phyloP scores from a whole-genome alignment of 2,797 vertebrate species.

The Phyllotis vaccarum region DNA sequence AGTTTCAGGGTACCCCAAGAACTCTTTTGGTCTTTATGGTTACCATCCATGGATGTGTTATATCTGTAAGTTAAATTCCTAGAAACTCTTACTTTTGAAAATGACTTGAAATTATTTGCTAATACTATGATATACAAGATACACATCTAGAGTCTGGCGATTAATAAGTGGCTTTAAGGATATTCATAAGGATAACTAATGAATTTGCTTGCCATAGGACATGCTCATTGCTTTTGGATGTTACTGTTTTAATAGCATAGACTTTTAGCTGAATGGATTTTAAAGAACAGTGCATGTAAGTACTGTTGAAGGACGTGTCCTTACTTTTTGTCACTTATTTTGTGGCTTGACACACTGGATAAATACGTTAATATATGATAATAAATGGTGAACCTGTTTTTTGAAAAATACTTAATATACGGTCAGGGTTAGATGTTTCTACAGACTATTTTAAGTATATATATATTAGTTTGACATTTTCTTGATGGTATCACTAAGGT shows the following conservation, averaged over 20 bases:
- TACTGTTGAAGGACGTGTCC: constrained; percentile 56
- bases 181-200: not conserved
- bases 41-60: not conserved
- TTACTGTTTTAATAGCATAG: not conserved
- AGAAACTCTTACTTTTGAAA: constrained; percentile 33
- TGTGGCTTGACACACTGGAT: constrained; percentile 30
- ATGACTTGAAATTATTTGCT: constrained; percentile 51
- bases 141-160: not conserved
- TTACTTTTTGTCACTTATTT: constrained; percentile 58
- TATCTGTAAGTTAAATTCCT: constrained; percentile 7
- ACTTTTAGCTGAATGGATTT: constrained; percentile 20
- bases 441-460: constrained; percentile 33
- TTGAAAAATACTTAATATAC: not conserved
- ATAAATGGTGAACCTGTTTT: constrained; percentile 52
- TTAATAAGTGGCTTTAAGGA: not conserved
- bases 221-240: not conserved
- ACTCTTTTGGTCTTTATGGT: not conserved
- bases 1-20: not conserved
- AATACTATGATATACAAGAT: not conserved
- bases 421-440: not conserved
- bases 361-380: constrained; percentile 41
- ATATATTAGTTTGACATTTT: constrained; percentile 43
- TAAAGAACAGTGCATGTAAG: not conserved
- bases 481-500: constrained; percentile 13
- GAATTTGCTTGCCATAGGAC: constrained; percentile 21